phyloP scores from a whole-genome alignment of 2,888 invertebrate species.

The Thereva nobilitata region DNA sequence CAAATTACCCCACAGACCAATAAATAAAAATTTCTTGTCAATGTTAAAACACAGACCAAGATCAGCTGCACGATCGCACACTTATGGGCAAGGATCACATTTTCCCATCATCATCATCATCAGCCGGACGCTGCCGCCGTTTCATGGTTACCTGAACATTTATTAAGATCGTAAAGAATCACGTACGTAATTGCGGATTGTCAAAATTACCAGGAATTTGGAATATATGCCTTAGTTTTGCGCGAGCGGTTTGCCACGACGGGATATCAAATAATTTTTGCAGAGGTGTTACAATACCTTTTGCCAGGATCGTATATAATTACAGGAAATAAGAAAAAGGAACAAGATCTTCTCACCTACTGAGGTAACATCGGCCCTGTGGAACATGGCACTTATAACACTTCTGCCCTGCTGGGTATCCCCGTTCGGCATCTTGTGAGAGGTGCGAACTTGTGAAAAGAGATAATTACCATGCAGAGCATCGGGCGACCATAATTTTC shows the following conservation, averaged over 20 bases:
- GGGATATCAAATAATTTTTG: constrained; percentile 16
- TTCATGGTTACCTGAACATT: neutral
- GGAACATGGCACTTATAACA: neutral
- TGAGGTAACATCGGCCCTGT: constrained; percentile 13
- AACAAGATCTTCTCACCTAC: constrained; percentile 23
- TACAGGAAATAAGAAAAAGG: constrained; percentile 38
- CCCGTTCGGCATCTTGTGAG: constrained; percentile 27
- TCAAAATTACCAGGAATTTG: constrained; percentile 38
- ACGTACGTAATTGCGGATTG: constrained; percentile 40
- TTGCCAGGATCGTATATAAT: constrained; percentile 32
- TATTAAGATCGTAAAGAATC: constrained; percentile 37
- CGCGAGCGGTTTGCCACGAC: neutral
- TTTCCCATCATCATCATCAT: constrained; percentile 16
- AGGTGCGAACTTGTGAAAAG: constrained; percentile 40
- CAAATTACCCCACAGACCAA: neutral
- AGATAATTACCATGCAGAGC: constrained; percentile 34
- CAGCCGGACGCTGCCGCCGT: neutral
- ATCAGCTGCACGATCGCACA: constrained; percentile 20
- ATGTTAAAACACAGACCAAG: neutral
- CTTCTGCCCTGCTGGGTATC: constrained; percentile 7
- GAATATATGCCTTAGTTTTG: constrained; percentile 4
- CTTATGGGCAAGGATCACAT: constrained; percentile 10
- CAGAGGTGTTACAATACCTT: constrained; percentile 37
- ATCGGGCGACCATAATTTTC: constrained; percentile 15
- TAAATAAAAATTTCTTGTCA: constrained; percentile 32